Conservation (phyloP, 2,888 invertebrate species). For the Cheiracanthium punctorium region DNA sequence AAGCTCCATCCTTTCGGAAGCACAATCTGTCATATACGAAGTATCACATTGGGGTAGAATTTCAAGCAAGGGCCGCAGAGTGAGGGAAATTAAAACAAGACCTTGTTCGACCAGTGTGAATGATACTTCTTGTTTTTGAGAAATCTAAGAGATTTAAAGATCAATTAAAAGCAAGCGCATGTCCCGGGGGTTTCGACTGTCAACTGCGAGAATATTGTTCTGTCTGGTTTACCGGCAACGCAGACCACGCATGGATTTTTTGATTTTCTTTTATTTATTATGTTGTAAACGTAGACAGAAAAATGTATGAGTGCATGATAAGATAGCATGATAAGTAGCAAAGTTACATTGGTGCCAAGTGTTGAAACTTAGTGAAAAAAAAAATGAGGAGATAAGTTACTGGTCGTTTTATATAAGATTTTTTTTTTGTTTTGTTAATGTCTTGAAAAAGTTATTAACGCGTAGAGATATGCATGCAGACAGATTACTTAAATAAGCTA, state of each 20-base stretch:
- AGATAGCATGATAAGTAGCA: neutral
- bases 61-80: neutral
- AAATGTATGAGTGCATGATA: neutral
- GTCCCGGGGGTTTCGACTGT: neutral
- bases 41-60: neutral
- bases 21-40: neutral
- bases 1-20: no score
- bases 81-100: neutral
- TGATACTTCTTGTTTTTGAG: neutral
- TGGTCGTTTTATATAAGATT: neutral
- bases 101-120: slow-evolving; percentile 4
- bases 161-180: slow-evolving; percentile 2
- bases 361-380: neutral
- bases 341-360: neutral
- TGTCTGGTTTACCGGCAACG: neutral
- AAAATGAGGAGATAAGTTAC: neutral
- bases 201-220: neutral
- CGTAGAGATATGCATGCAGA: no score
- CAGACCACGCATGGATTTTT: slow-evolving; percentile 2
- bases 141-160: slow-evolving; percentile 1
- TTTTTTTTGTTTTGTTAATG: neutral
- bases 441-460: no score
- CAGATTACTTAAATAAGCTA: no score
- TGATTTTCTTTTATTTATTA: neutral
- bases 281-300: neutral